A percentile compares a stretch with the other conserved stretches of the same genome.
These are phyloP conservation scores for Drosophila robusta DNA, from an alignment of 2,888 invertebrate genomes.

Conservation along the genomic window DNA sequence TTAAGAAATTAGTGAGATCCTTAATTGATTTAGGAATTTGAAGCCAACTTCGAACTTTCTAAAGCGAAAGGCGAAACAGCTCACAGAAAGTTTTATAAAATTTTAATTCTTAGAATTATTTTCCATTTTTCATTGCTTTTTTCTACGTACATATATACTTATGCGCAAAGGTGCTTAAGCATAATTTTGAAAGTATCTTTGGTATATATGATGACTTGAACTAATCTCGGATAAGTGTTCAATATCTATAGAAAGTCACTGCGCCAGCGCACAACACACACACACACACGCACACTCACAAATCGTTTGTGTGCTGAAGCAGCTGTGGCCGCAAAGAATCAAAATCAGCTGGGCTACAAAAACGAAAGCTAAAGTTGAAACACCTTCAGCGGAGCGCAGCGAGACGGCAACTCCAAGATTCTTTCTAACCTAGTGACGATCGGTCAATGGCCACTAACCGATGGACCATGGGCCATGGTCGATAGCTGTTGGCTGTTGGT, in stretches of 20 bases:
- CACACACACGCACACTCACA: neutral
- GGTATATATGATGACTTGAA: too few relatives aligned
- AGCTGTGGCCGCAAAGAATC: conserved; percentile 21
- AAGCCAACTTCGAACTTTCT: too few relatives aligned
- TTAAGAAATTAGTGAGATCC: too few relatives aligned
- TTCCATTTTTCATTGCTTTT: too few relatives aligned
- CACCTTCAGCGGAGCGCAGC: conserved; percentile 41
- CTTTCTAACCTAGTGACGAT: conserved; percentile 30
- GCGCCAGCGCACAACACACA: neutral
- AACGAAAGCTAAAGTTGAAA: conserved; percentile 69
- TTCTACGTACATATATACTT: too few relatives aligned
- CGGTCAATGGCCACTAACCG: conserved; percentile 3
- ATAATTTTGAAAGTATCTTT: too few relatives aligned
- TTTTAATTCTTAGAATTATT: too few relatives aligned
- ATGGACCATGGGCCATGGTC: conserved; percentile 3
- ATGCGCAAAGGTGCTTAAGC: too few relatives aligned
- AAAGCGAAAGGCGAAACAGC: too few relatives aligned
- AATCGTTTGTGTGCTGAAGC: neutral
- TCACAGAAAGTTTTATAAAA: too few relatives aligned
- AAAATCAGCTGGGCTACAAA: conserved; percentile 66
- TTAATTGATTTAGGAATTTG: too few relatives aligned
- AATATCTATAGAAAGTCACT: conserved; percentile 19
- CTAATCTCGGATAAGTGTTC: neutral
- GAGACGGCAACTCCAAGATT: conserved; percentile 36
- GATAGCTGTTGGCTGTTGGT: conserved; percentile 12